Percentiles rank a stretch among this genome's conserved stretches.
phyloP scores from a whole-genome alignment of 2,797 vertebrate species.

The Eremophila alpestris region DNA sequence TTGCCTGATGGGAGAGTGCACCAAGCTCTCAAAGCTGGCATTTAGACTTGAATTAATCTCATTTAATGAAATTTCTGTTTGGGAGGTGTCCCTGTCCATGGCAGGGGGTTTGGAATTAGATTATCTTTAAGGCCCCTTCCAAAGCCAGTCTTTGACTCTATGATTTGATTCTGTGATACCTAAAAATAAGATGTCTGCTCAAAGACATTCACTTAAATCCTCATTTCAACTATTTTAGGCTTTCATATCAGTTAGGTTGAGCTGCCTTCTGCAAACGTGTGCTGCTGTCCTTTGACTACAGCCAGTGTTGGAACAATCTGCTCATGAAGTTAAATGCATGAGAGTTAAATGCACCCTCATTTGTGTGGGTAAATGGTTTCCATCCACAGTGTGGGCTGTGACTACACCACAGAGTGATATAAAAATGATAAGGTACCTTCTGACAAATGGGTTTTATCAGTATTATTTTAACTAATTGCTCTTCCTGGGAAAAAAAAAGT shows the following conservation, averaged over 20 bases:
- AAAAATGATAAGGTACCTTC: not conserved
- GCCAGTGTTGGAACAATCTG: not conserved
- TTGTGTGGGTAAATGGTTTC: not conserved
- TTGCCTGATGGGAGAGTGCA: not conserved
- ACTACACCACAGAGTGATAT: not conserved
- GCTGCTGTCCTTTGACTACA: not conserved
- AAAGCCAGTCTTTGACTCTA: not conserved
- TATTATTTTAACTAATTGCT: not conserved
- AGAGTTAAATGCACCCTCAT: not conserved
- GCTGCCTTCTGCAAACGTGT: not conserved
- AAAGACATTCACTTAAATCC: not conserved
- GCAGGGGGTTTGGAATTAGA: not conserved
- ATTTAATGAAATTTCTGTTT: not conserved
- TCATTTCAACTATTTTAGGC: not conserved
- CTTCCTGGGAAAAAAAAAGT: not conserved
- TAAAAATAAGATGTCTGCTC: not conserved
- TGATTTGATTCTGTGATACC: not conserved
- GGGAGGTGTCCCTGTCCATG: not conserved
- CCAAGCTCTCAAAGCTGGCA: not conserved
- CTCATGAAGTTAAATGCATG: not conserved
- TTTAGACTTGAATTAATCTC: not conserved
- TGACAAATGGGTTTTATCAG: not conserved
- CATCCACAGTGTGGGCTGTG: not conserved
- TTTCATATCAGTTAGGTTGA: not conserved
- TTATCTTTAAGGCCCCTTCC: not conserved